These are phyloP conservation scores for Nesogale talazaci DNA, from an alignment of 2,113 vertebrate species.

Conservation along the genomic window DNA sequence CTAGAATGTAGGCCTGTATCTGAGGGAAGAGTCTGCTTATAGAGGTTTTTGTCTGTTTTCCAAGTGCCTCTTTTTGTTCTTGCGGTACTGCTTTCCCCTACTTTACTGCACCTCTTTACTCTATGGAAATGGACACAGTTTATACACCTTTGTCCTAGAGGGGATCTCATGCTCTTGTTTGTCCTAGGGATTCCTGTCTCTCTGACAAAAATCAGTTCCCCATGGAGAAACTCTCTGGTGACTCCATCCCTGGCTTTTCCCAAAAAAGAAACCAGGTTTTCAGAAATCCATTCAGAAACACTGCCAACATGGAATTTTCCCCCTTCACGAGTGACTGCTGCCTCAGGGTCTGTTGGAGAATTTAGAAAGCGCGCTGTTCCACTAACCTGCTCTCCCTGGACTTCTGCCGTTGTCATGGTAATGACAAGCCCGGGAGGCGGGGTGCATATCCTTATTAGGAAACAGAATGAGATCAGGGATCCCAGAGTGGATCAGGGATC, in stretches of 20 bases:
- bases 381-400: slow-evolving; percentile 66
- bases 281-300: slow-evolving; percentile 34
- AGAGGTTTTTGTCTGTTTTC: background rate
- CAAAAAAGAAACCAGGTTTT: background rate
- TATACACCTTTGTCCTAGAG: slow-evolving; percentile 47
- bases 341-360: slow-evolving; percentile 48
- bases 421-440: slow-evolving; percentile 45
- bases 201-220: slow-evolving; percentile 49
- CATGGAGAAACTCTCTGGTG: background rate
- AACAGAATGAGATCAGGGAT: slow-evolving; percentile 36
- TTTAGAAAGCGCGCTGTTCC: slow-evolving; percentile 43
- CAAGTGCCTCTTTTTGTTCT: slow-evolving; percentile 30
- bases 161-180: background rate
- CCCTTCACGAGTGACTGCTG: slow-evolving; percentile 20
- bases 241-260: slow-evolving; percentile 55
- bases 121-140: slow-evolving; percentile 6
- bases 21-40: slow-evolving; percentile 27
- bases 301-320: slow-evolving; percentile 57
- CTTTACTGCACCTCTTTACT: slow-evolving; percentile 49
- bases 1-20: slow-evolving; percentile 41
- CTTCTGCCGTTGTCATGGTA: slow-evolving; percentile 69
- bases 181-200: slow-evolving; percentile 42
- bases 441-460: slow-evolving; percentile 54
- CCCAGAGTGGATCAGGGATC: slow-evolving; percentile 12
- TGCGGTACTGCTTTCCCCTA: slow-evolving; percentile 53